Evolutionary conservation across 2,113 vertebrate species (phyloP).

Genomic region (Ailurus styani): DNA sequence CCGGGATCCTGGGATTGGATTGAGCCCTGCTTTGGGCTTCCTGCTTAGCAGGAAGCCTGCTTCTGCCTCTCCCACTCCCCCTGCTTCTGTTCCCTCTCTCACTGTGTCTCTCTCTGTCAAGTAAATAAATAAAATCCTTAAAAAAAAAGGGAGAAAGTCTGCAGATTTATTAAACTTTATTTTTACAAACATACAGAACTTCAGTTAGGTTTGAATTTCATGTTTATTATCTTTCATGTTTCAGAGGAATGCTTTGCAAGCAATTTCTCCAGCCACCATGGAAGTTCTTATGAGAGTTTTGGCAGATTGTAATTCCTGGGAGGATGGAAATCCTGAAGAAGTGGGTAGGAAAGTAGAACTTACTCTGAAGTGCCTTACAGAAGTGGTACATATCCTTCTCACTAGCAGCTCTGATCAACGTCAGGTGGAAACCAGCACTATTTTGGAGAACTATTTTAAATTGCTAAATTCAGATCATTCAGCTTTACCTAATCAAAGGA

Average conservation of each 20-base stretch:
- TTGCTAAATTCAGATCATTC: slow-evolving; percentile 95
- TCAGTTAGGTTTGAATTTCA: neutral
- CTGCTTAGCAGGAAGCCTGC: too few relatives aligned
- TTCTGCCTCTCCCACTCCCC: too few relatives aligned
- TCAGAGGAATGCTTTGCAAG: slow-evolving; percentile 94
- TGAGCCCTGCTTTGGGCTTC: rapidly evolving
- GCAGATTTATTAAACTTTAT: neutral
- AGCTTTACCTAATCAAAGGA: slow-evolving; percentile 82
- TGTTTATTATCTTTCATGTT: slow-evolving; percentile 37
- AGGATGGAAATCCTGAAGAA: slow-evolving; percentile 87
- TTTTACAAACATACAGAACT: neutral
- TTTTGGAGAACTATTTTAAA: slow-evolving; percentile 98
- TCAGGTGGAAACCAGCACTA: slow-evolving; percentile 94
- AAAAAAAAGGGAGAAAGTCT: neutral
- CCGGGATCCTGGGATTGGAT: too few relatives aligned
- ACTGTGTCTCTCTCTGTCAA: too few relatives aligned
- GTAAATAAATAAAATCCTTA: too few relatives aligned
- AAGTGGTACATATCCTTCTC: slow-evolving; percentile 95
- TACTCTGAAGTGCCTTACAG: slow-evolving; percentile 93
- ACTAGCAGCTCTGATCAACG: slow-evolving; percentile 96
- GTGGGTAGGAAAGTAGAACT: slow-evolving; percentile 91
- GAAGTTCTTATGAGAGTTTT: slow-evolving; percentile 96
- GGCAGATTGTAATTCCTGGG: slow-evolving; percentile 90
- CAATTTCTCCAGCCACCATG: slow-evolving; percentile 98
- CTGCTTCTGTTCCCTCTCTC: too few relatives aligned